Base-by-base conservation (phyloP, 1,140 invertebrate species). In the Pseudobourletiella spinata region DNA sequence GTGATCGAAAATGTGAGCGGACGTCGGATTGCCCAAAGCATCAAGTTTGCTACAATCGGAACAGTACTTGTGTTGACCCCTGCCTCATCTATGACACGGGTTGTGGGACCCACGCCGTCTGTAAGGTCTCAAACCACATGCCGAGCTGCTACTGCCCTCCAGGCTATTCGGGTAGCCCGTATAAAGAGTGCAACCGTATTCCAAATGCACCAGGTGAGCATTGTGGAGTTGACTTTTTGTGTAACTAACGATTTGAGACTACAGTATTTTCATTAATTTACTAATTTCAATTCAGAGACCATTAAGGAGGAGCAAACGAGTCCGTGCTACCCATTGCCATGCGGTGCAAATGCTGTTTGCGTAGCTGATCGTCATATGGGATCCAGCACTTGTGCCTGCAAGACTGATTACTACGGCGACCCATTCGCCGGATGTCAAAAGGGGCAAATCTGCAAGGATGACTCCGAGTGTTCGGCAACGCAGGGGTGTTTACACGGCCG, bases 71-170 rank as follows among this genome's bases (percentile, higher is more conserved):
- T 26, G 50, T 54, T 22, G 50, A 54, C 20, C 16, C 25, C 11
- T 54, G 50, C 28, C 16, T 20, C 4, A 26, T 54, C 8, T 54
- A 54, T 30, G 50, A 54, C 50, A 30, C 50, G 24, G 50, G 50
- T 8, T 54, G 50, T 54, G 50, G 50, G 15, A 6, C 6, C 14
- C 11, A 30, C 15, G 20, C 50, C 6, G 50, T 30, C 28, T 54
- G 50, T 20, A 30, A 28, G 20, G 50, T 28, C 6, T 16, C 24
- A 8, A 54, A 54, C 25, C 50, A 54, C 20, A 28, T 30, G 22
- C 50, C 50, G 3, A 54, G 25, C 11, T 54, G 50, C 25, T 26
- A 6, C 14, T 26, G 25, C 6, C 20, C 20, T 11, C 14, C 6
- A 54, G 50, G 28, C 8, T 57, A 11, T 24, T 18, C 54, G 32